A percentile compares a stretch with the other conserved stretches of the same genome.
Conservation (phyloP, 1,140 invertebrate genomes). For the Oedothorax gibbosus region DNA sequence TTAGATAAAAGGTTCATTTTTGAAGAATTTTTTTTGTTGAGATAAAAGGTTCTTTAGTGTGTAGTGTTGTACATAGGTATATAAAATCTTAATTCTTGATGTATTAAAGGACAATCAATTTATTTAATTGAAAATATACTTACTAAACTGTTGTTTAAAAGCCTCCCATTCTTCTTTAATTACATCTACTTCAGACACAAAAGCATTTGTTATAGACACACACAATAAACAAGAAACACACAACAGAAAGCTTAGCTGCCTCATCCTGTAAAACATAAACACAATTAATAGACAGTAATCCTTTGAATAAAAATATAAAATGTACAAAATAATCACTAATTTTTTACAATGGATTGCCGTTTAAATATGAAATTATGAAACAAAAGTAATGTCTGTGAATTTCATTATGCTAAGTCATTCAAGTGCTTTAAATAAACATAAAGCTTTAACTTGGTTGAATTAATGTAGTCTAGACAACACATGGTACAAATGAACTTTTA, state of each 20-base stretch:
- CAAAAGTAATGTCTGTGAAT: background rate
- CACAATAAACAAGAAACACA: background rate
- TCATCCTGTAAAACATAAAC: slow-evolving; percentile 18
- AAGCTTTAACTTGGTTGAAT: no score
- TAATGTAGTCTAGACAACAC: no score
- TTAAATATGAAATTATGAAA: background rate
- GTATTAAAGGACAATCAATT: no score
- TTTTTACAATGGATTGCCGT: background rate
- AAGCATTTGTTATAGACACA: background rate
- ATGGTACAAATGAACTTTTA: no score
- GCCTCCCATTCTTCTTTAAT: slow-evolving; percentile 80
- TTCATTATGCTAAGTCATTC: no score
- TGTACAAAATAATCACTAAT: background rate
- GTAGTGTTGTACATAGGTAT: no score
- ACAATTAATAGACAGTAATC: background rate
- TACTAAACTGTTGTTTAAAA: slow-evolving; percentile 76
- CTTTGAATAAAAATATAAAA: background rate
- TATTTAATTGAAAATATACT: slow-evolving; percentile 61
- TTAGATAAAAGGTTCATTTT: no score
- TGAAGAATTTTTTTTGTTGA: no score
- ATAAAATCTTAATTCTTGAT: no score
- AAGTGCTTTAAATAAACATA: no score
- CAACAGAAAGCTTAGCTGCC: background rate
- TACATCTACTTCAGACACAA: slow-evolving; percentile 70
- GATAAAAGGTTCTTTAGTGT: no score